These are phyloP conservation scores for Drosophila athabasca DNA, from an alignment of 1,140 invertebrate species.

Conservation along the genomic window DNA sequence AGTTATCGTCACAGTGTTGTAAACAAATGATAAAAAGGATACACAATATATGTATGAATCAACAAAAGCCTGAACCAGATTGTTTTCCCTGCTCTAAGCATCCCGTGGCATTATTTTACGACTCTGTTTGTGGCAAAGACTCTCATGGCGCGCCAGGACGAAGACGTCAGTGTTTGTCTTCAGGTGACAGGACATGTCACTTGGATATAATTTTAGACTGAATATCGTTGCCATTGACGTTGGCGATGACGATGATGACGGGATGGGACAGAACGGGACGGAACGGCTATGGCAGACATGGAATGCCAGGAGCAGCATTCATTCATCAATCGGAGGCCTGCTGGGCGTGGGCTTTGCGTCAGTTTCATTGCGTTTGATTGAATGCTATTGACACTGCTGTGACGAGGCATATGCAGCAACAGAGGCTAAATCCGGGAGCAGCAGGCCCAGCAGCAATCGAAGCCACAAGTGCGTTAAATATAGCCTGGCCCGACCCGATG, in stretches of 20 bases:
- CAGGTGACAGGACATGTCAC: conserved; percentile 62
- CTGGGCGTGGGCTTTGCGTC: conserved; percentile 45
- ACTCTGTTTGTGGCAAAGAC: conserved; percentile 6
- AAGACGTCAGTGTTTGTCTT: conserved; percentile 37
- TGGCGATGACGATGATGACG: background rate
- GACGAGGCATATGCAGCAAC: conserved; percentile 19
- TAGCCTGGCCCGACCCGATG: conserved; percentile 22
- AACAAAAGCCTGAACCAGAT: background rate
- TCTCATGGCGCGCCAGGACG: background rate
- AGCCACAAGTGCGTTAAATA: conserved; percentile 58
- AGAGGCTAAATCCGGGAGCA: background rate
- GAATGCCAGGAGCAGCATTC: conserved; percentile 4
- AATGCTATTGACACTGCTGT: conserved; percentile 64
- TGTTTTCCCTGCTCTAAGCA: conserved; percentile 7
- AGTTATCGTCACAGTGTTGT: too few species aligned
- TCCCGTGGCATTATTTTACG: conserved; percentile 19
- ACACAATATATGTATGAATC: too few species aligned
- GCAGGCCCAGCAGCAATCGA: background rate
- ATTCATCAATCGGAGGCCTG: conserved; percentile 50
- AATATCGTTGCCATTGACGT: conserved; percentile 16
- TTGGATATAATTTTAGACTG: conserved; percentile 38
- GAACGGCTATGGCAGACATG: too few species aligned
- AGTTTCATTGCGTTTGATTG: conserved; percentile 59
- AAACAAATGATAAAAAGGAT: too few species aligned
- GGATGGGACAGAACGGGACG: too few species aligned